phyloP scores from a whole-genome alignment of 1,140 invertebrate species.

The Archegozetes longisetosus region DNA sequence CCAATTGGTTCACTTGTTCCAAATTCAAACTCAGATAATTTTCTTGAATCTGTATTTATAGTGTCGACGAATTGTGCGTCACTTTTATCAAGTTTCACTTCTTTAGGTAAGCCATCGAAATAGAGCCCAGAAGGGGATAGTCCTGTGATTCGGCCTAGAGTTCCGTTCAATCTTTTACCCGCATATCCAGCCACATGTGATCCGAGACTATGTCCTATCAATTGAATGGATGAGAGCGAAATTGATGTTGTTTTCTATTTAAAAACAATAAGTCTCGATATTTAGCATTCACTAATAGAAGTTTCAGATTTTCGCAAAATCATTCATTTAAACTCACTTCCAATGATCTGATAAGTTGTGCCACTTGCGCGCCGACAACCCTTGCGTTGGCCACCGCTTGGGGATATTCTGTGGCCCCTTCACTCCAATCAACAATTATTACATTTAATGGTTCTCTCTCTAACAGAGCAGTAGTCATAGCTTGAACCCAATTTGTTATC shows the following conservation, averaged over 20 bases:
- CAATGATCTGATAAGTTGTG: conserved; percentile 41
- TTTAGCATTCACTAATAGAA: too few relatives aligned
- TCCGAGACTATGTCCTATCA: conserved; percentile 10
- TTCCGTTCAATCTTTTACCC: conserved; percentile 26
- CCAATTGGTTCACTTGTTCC: conserved; percentile 69
- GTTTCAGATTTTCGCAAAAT: neutral
- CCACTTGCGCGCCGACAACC: conserved; percentile 60
- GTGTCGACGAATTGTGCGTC: conserved; percentile 86
- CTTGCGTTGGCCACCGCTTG: conserved; percentile 76
- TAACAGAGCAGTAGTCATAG: neutral
- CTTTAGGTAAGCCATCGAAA: conserved; percentile 48
- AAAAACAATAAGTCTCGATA: neutral
- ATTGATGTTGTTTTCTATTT: neutral
- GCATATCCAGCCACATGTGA: conserved; percentile 9
- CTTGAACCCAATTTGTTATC: neutral
- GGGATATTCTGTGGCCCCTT: conserved; percentile 24
- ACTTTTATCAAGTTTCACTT: conserved; percentile 54
- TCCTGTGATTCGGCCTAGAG: conserved; percentile 34
- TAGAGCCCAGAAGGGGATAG: conserved; percentile 68
- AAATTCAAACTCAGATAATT: conserved; percentile 32
- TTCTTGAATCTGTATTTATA: conserved; percentile 46
- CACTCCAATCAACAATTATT: neutral
- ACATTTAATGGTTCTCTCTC: neutral
- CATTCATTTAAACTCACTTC: conserved; percentile 25
- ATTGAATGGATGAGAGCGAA: conserved; percentile 3